Evolutionary conservation across 2,113 vertebrate species (phyloP), one percentile per base, ranked within the genome.

Genomic region (Pholis gunnellus): DNA sequence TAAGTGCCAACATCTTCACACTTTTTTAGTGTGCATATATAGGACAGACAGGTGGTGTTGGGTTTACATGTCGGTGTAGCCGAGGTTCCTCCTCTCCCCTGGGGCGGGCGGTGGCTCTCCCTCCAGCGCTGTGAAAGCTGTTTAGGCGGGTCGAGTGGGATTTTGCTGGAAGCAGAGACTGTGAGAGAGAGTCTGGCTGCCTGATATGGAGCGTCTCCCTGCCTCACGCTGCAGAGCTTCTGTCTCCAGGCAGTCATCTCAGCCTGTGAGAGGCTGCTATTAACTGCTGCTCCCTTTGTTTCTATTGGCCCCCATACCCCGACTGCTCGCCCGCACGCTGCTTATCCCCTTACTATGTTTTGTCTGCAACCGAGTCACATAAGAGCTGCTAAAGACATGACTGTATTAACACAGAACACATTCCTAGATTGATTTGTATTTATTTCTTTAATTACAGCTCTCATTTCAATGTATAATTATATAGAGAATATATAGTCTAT

Each of bases 201-300:
- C 66, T 73, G 81, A 86, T 76, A 63, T 25, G 52, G 64, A 57
- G 38, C 66, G 6, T 81, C 71, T 85, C 42, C 75, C 85, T 63
- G 67, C 84, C 81, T 85, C 78, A 48, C 36, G 44, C 87, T 72
- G 73, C 70, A 77, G 60, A 85, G 82, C 36, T n/a, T 63, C 86
- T 93, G 89, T 94, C 89, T 93, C 89, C 86, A 92, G 86, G 92
- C 90, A 88, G 86, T 88, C 60, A 15, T 80, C 75, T 80, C 83
- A 76, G 79, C 70, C 83, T 79, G 65, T n/a, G 64, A 89, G 75
- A 86, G 56, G 67, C 74, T 78, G 86, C 81, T 81, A 81, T 84
- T 83, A 72, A 66, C 60, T 54, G 79, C 85, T 86, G 72, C 86
- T 87, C 75, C 81, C 84, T 93, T 92, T 93, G 89, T 93, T 88